phyloP scores from a whole-genome alignment of 35 echinoderm and acorn worm species.

The Strongylocentrotus purpuratus region DNA sequence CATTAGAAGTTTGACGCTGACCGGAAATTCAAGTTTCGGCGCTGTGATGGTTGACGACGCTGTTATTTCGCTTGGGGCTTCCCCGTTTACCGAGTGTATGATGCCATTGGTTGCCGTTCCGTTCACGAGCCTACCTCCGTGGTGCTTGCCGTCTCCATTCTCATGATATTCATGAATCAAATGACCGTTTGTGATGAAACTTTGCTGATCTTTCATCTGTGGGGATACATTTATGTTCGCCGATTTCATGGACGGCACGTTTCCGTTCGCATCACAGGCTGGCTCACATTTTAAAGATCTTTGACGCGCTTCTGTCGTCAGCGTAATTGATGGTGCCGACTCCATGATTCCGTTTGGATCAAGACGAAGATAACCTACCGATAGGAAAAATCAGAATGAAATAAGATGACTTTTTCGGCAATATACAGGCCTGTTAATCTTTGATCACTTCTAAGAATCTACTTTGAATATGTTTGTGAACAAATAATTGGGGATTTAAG shows the following conservation, averaged over 20 bases:
- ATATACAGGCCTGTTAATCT: background rate
- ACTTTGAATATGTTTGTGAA: background rate
- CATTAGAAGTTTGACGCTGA: slow-evolving; percentile 50
- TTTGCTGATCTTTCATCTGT: background rate
- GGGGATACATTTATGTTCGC: background rate
- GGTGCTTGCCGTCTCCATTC: background rate
- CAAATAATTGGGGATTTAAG: background rate
- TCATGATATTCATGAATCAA: background rate
- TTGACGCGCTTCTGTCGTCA: background rate
- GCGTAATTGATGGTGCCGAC: background rate
- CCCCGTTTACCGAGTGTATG: background rate
- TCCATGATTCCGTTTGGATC: background rate
- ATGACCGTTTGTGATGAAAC: background rate
- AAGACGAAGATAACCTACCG: background rate
- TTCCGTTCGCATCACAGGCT: background rate
- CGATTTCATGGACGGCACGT: slow-evolving; percentile 14
- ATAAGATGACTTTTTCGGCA: background rate
- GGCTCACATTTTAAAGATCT: slow-evolving; percentile 3
- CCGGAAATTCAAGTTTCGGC: slow-evolving; percentile 35
- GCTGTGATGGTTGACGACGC: background rate
- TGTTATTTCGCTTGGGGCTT: background rate
- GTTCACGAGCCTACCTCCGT: background rate
- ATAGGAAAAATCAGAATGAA: slow-evolving; percentile 15
- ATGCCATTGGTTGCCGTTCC: slow-evolving; percentile 32
- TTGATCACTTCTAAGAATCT: background rate